Conservation (phyloP, 2,113 vertebrate species). For the Tursiops truncatus region DNA sequence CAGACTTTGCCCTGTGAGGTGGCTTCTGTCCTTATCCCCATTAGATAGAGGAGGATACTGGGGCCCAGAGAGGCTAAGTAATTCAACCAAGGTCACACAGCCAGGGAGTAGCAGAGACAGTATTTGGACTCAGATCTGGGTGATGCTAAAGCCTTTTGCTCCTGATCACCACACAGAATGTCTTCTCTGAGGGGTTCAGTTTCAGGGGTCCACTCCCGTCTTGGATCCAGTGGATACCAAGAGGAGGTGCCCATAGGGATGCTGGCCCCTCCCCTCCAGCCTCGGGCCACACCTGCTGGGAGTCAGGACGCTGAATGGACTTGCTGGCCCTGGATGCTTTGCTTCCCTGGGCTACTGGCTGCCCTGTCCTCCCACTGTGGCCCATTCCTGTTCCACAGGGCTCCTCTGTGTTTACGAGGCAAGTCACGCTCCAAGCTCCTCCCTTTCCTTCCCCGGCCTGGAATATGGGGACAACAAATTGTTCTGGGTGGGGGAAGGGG, state of each 20-base stretch:
- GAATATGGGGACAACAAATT: background rate
- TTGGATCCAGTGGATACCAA: background rate
- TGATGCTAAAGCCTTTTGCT: background rate
- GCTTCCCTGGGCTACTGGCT: background rate
- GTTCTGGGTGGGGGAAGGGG: too few species aligned
- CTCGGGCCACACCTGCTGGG: background rate
- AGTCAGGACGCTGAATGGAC: rapidly evolving
- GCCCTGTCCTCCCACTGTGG: background rate
- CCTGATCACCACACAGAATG: background rate
- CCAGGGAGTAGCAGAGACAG: background rate
- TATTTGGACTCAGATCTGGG: background rate
- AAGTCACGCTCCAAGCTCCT: background rate
- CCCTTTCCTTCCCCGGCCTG: background rate
- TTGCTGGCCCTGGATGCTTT: background rate
- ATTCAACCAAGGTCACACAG: background rate
- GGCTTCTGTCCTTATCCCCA: background rate
- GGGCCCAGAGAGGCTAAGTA: background rate
- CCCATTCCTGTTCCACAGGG: background rate
- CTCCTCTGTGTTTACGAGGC: background rate
- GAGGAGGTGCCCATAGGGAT: background rate
- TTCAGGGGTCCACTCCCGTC: background rate
- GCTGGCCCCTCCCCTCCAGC: background rate
- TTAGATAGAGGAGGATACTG: background rate
- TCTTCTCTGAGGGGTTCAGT: background rate
- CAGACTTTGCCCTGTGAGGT: background rate